Evolutionary conservation across 2,113 vertebrate genomes (phyloP), one percentile per base, ranked within the genome.

Genomic region (Rana temporaria): DNA sequence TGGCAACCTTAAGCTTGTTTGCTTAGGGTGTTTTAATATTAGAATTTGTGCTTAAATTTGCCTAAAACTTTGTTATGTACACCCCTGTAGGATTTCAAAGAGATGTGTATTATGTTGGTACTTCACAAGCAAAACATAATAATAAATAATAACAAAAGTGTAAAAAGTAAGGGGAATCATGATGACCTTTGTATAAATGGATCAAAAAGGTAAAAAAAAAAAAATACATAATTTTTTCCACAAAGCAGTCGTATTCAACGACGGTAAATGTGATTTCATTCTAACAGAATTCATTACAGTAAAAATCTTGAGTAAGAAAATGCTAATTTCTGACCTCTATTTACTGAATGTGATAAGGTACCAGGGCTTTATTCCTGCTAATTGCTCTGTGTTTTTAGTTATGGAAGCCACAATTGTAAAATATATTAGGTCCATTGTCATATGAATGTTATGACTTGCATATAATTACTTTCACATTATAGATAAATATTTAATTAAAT

Each of bases 291-390:
- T n/a, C 42, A 26, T 6, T 65, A 30, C 53, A 64, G 11, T 65
- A 2, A 14, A 48, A 34, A 22, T 26, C 26, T 66, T 78, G 17
- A 18, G 62, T 55, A 55, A 30, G 75, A 52, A 20, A 42, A 53
- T 24, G 24, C 22, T 66, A 15, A 78, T 66, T 65, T 65, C 16
- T 66, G 52, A 20, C 32, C 4, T 15, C 19, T 15, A 42, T 76
- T 24, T 76, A 78, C 65, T 52, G 48, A 62, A 78, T 64, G 22
- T 55, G 9, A 19, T 55, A 66, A 78, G 75, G 62, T 42, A 18
- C 75, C 75, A 78, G 22, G 62, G 62, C 65, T 34, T 32, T 66
- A 66, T 78, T n/a, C n/a, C 42, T 66, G n/a, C 55, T 65, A 66
- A 66, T 66, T 78, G 62, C 62, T 30, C 34, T 17, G 7, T 55